These are phyloP conservation scores for Lutraria rhynchaena DNA, from an alignment of 1,140 invertebrate genomes.

Conservation along the genomic window DNA sequence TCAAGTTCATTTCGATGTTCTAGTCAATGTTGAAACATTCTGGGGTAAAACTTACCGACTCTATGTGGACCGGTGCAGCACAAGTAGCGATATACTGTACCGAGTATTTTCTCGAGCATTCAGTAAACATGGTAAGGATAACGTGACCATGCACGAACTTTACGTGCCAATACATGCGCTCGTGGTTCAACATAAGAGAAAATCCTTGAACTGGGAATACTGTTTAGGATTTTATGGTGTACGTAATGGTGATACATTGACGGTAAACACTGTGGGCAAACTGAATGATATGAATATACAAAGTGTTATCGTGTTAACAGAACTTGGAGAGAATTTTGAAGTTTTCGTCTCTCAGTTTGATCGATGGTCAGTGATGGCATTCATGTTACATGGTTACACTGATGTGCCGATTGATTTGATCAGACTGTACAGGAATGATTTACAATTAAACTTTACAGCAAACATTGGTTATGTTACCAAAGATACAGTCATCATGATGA, in stretches of 20 bases:
- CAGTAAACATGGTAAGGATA: constrained; percentile 64
- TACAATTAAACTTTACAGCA: constrained; percentile 66
- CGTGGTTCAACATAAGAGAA: constrained; percentile 65
- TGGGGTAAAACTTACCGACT: constrained; percentile 76
- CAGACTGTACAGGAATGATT: constrained; percentile 64
- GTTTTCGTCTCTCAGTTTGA: constrained; percentile 74
- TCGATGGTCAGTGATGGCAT: constrained; percentile 74
- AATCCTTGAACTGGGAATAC: constrained; percentile 67
- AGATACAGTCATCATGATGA: constrained; percentile 64
- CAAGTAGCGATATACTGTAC: constrained; percentile 70
- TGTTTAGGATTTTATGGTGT: constrained; percentile 71
- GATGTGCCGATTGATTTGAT: constrained; percentile 77
- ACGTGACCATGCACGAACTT: constrained; percentile 70
- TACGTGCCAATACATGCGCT: constrained; percentile 73
- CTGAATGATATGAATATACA: constrained; percentile 67
- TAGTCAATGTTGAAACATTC: constrained; percentile 77
- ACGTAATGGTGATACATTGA: constrained; percentile 65
- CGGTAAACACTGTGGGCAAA: constrained; percentile 70
- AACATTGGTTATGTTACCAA: constrained; percentile 64
- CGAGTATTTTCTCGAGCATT: constrained; percentile 70
- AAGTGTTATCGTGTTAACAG: constrained; percentile 67
- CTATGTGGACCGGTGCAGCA: constrained; percentile 74
- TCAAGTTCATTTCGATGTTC: constrained; percentile 70
- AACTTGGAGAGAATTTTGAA: constrained; percentile 64
- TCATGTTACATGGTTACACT: constrained; percentile 75